Base-by-base conservation (phyloP, 2,113 vertebrate genomes). In the Rhinoderma darwinii region DNA sequence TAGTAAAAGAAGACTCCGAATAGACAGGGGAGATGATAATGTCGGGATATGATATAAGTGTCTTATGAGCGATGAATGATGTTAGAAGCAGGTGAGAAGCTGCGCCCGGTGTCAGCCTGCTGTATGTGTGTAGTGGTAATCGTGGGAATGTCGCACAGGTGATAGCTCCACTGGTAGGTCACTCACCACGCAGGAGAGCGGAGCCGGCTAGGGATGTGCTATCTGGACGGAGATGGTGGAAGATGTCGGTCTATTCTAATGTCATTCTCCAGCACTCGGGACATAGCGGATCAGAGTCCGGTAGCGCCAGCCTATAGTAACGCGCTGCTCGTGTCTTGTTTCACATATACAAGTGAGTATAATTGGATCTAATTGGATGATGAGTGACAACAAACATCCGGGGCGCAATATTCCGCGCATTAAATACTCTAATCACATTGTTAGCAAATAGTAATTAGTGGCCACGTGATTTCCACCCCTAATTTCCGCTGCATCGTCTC, bases 391-490 rank as follows among this genome's bases (percentile, higher is more conserved):
- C 83, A 74, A 84, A 75, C 32, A 56, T 27, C 18, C 4, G 18
- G 25, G 17, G 25, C 32, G 20, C 83, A 75, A 51, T 35, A 39
- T 54, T 43, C 35, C 1, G 6, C 39, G n/a, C 37, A 77, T 25
- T 47, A 44, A 22, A 59, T 22, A n/a, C n/a, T 61, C n/a, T 75
- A 76, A 84, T 76, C 10, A 37, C 5, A 37, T 2, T 84, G 68
- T 56, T 27, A 54, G 66, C 8, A 73, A 73, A 56, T 84, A 54
- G 43, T 63, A 76, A 84, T 76, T 74, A 84, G 25, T 12, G 10
- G 37, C n/a, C 43, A 14, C 51, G 43, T 39, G 30, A 30, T 22
- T 25, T 37, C 56, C 1, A 0, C 22, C 6, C 3, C 17, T 37
- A 8, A 10, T 22, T 14, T 61, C 25, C 22, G 14, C 22, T n/a